Evolutionary conservation across 1,140 invertebrate genomes (phyloP).

Genomic region (Caerostris extrusa): DNA sequence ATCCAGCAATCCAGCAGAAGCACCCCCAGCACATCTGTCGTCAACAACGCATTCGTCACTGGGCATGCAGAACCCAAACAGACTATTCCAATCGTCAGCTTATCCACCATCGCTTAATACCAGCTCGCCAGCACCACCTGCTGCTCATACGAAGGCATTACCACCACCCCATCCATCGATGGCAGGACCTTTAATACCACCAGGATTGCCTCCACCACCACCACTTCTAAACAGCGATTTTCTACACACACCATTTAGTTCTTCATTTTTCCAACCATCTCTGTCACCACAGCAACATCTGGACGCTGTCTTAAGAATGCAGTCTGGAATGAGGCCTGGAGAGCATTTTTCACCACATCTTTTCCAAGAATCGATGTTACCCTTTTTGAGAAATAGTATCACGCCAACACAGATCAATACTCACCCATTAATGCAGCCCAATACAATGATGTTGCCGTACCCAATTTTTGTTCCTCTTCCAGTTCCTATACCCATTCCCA

Average conservation of each 20-base stretch:
- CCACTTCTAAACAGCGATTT: slow-evolving; percentile 50
- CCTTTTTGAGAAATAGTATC: background rate
- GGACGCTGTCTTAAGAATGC: slow-evolving; percentile 72
- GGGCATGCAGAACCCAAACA: background rate
- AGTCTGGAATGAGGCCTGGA: slow-evolving; percentile 9
- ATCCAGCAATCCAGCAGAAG: slow-evolving; percentile 25
- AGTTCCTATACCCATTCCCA: slow-evolving; percentile 76
- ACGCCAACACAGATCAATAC: background rate
- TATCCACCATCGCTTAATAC: background rate
- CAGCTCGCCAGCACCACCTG: slow-evolving; percentile 9
- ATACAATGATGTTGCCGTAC: slow-evolving; percentile 77
- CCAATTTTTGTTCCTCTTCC: slow-evolving; percentile 77
- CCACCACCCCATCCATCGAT: background rate
- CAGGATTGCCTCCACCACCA: slow-evolving; percentile 60
- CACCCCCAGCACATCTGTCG: slow-evolving; percentile 58
- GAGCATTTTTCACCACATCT: background rate
- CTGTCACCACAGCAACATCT: slow-evolving; percentile 67
- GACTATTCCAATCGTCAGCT: slow-evolving; percentile 2
- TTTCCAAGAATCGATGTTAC: slow-evolving; percentile 50
- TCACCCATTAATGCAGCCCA: slow-evolving; percentile 35
- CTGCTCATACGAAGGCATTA: slow-evolving; percentile 55
- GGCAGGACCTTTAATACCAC: slow-evolving; percentile 39
- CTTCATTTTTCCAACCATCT: slow-evolving; percentile 13
- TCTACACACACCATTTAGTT: slow-evolving; percentile 33
- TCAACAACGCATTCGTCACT: slow-evolving; percentile 24